Evolutionary conservation across 2,797 vertebrate species (phyloP), one percentile per base, ranked within the genome.

Genomic region (Mus spretus): DNA sequence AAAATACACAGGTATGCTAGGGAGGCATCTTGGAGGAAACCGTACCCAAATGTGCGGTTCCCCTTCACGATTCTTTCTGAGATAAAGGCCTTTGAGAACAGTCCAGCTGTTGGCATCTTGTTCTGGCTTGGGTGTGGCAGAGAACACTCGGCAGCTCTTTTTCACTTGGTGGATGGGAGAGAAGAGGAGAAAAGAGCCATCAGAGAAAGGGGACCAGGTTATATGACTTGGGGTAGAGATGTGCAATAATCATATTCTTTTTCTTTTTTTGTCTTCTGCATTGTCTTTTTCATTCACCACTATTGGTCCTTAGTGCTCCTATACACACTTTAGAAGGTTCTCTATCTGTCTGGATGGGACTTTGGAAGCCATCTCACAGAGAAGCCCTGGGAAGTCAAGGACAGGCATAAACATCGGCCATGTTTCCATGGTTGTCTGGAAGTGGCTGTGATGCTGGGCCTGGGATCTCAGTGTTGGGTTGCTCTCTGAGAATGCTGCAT

Each of bases 401-500:
- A 40, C 26, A 50, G 34, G 2, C 1, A 5, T 92, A 57, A 85
- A 72, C 7, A 26, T 40, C 22, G 57, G 0, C 15, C 31, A 40
- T 28, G 9, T 70, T 81, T 80, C 47, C n/a, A 3, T 24, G 26
- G 61, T 55, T 31, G 11, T 24, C 31, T 78, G 79, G 70, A 44
- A 47, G 78, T 89, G 82, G 22, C 65, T 28, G 13, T n/a, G 34
- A 0, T 17, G 37, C 79, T 65, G 24, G 47, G 53, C 81, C 55
- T 70, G 4, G 47, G 44, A 63, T 90, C 94, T 70, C 53, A 50
- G 79, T 59, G 40, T 75, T 44, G 67, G 92, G 63, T 74, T 61
- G 31, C 63, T 97, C 61, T 65, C 0, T 89, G 44, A 63, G 50
- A 82, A 85, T 6, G 89, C 81, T 87, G 75, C 77, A 79, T 63